Percentiles rank a stretch among this genome's conserved stretches.
phyloP scores from a whole-genome alignment of 2,888 invertebrate species.

The Macrophya annulata region DNA sequence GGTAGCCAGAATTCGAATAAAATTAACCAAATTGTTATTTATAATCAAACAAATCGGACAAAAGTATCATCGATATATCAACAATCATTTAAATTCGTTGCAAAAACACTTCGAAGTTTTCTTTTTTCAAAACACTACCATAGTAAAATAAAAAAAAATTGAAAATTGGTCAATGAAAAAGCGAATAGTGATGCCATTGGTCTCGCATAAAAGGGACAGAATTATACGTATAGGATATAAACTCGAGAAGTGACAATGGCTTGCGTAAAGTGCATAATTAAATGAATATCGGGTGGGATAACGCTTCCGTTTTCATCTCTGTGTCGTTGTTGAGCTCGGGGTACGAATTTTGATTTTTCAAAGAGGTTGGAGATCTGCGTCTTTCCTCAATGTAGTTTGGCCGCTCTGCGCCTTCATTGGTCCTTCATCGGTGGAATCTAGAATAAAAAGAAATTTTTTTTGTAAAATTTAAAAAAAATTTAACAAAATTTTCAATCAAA shows the following conservation, averaged over 20 bases:
- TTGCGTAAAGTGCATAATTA: slow-evolving; percentile 40
- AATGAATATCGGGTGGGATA: slow-evolving; percentile 46
- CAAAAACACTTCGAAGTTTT: not conserved
- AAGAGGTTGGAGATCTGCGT: slow-evolving; percentile 67
- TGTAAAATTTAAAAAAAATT: no score
- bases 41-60: not conserved
- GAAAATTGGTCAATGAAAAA: not conserved
- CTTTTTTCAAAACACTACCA: not conserved
- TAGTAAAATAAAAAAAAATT: not conserved
- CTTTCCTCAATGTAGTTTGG: slow-evolving; percentile 57
- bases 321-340: slow-evolving; percentile 62
- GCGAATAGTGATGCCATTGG: not conserved
- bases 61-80: no score
- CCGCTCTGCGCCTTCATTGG: slow-evolving; percentile 72
- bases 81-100: not conserved
- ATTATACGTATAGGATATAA: not conserved
- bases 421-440: slow-evolving; percentile 74
- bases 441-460: no score
- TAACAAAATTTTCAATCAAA: no score
- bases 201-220: slow-evolving; percentile 8
- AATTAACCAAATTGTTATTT: not conserved
- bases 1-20: not conserved
- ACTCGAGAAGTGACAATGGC: slow-evolving; percentile 46
- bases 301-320: slow-evolving; percentile 48
- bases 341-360: slow-evolving; percentile 64